Evolutionary conservation across 2,888 invertebrate species (phyloP).

Genomic region (Lepidocyrtoides sp.): DNA sequence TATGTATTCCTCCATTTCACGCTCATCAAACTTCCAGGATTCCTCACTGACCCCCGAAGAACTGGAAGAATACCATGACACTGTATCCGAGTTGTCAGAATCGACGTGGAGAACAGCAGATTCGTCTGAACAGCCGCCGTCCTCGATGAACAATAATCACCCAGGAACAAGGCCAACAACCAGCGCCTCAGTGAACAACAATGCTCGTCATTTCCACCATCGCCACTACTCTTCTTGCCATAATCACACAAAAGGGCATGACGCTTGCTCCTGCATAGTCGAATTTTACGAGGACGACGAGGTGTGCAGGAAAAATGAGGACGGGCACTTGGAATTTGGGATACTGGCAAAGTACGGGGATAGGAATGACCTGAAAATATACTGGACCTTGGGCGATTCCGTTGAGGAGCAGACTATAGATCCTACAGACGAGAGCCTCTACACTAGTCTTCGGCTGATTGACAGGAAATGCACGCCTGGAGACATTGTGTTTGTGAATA

Average conservation of each 20-base stretch:
- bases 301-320: conserved; percentile 53
- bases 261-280: background rate
- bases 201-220: too few relatives aligned
- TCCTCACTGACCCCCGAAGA: background rate
- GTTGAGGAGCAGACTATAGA: conserved; percentile 50
- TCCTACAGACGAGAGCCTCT: background rate
- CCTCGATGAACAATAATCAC: conserved; percentile 11
- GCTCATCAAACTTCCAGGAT: background rate
- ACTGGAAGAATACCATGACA: background rate
- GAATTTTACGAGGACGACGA: conserved; percentile 70
- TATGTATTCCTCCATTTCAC: too few relatives aligned
- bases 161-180: background rate
- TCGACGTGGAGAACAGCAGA: conserved; percentile 3
- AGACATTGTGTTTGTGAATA: conserved; percentile 21
- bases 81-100: background rate
- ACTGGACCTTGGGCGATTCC: conserved; percentile 53
- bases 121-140: background rate
- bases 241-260: background rate
- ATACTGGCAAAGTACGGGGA: conserved; percentile 8
- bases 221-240: background rate
- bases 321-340: conserved; percentile 65
- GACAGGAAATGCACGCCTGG: conserved; percentile 55
- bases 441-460: conserved; percentile 33
- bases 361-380: background rate
- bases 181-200: background rate